Evolutionary conservation across 2,797 vertebrate species (phyloP).

Genomic region (Molossus alvarezi): DNA sequence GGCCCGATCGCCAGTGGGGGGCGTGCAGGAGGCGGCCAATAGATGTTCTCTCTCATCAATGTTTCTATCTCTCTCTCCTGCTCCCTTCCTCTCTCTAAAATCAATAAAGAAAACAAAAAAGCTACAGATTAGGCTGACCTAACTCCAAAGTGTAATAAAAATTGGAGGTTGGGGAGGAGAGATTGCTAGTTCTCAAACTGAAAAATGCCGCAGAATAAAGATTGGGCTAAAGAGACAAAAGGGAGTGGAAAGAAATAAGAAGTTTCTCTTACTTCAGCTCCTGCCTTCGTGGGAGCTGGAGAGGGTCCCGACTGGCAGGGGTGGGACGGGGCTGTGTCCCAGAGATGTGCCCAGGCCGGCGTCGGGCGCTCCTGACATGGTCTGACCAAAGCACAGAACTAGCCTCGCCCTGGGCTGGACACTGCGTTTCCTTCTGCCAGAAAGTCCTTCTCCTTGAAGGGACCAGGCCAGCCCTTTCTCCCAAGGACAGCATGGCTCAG

Average conservation of each 20-base stretch:
- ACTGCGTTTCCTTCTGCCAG: not conserved
- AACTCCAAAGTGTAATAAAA: not conserved
- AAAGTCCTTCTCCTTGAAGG: not conserved
- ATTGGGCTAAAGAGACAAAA: not conserved
- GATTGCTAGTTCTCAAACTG: not conserved
- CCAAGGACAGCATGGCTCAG: constrained; percentile 43
- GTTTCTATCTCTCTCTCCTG: too few relatives aligned
- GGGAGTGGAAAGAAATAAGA: not conserved
- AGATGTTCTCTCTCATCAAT: too few relatives aligned
- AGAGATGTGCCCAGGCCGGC: not conserved
- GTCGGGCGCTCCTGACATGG: not conserved
- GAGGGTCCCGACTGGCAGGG: not conserved
- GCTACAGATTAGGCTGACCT: not conserved
- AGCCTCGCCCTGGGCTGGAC: not conserved
- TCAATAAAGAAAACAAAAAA: not conserved
- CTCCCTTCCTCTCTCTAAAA: too few relatives aligned
- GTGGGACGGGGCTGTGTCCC: too few relatives aligned
- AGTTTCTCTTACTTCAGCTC: not conserved
- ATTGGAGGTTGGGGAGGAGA: not conserved
- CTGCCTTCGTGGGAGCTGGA: not conserved
- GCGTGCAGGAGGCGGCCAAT: too few relatives aligned
- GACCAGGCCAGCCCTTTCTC: not conserved
- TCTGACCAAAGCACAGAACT: constrained; percentile 16
- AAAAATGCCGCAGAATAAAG: not conserved
- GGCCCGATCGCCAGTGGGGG: too few relatives aligned